These are phyloP conservation scores for Cryptocheilus praepositus DNA, from an alignment of 2,888 invertebrate genomes.

Conservation along the genomic window DNA sequence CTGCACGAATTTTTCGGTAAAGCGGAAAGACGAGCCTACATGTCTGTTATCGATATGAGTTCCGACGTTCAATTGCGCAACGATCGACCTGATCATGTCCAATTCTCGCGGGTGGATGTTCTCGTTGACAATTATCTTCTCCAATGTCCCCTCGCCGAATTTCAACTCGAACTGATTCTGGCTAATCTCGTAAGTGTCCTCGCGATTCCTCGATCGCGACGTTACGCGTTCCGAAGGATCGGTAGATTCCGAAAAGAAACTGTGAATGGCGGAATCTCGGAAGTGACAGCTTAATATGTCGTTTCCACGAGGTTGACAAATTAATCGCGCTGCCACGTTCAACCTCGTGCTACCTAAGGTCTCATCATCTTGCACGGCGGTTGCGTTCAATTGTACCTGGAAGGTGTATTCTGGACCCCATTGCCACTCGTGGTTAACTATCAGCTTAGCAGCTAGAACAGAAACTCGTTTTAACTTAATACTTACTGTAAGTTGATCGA, in stretches of 20 bases:
- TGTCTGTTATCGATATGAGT: slow-evolving; percentile 34
- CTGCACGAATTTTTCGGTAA: slow-evolving; percentile 55
- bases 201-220: slow-evolving; percentile 18
- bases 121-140: slow-evolving; percentile 52
- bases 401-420: slow-evolving; percentile 61
- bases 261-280: slow-evolving; percentile 53
- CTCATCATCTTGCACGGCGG: slow-evolving; percentile 55
- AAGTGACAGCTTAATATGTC: slow-evolving; percentile 44
- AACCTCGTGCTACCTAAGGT: slow-evolving; percentile 29
- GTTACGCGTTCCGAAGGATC: slow-evolving; percentile 17
- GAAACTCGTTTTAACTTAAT: neutral
- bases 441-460: slow-evolving; percentile 43
- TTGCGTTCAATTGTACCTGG: slow-evolving; percentile 58
- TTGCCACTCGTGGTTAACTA: slow-evolving; percentile 52
- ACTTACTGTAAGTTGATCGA: no score
- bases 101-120: slow-evolving; percentile 47
- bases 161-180: slow-evolving; percentile 56
- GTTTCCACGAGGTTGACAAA: slow-evolving; percentile 46
- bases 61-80: slow-evolving; percentile 55
- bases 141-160: slow-evolving; percentile 53
- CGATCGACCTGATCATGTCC: slow-evolving; percentile 52
- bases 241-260: slow-evolving; percentile 42
- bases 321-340: slow-evolving; percentile 51
- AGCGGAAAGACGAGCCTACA: slow-evolving; percentile 40
- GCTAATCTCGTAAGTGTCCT: slow-evolving; percentile 46